Conservation (phyloP, 1,140 invertebrate genomes). For the Penaeus indicus region DNA sequence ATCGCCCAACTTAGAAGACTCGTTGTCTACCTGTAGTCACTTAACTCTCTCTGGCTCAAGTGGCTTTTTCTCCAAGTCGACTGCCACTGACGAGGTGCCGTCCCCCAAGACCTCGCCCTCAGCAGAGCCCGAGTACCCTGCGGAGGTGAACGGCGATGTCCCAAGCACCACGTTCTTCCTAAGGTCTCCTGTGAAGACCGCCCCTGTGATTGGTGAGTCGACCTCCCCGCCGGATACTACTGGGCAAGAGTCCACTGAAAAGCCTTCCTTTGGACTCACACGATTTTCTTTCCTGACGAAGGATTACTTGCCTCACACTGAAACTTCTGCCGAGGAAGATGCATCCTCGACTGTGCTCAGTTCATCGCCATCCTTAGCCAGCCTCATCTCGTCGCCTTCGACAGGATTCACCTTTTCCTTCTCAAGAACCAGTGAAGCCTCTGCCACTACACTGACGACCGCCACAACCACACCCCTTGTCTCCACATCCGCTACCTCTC, state of each 20-base stretch:
- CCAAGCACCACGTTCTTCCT: conserved; percentile 51
- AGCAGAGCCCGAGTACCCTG: conserved; percentile 50
- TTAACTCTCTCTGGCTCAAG: conserved; percentile 65
- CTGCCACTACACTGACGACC: conserved; percentile 57
- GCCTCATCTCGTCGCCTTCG: conserved; percentile 55
- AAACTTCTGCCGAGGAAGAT: conserved; percentile 37
- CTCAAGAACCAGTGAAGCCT: conserved; percentile 60
- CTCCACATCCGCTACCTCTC: conserved; percentile 44
- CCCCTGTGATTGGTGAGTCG: conserved; percentile 32
- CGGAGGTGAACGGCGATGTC: conserved; percentile 49
- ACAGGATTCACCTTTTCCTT: conserved; percentile 59
- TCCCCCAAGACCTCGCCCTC: conserved; percentile 66
- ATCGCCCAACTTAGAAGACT: conserved; percentile 65
- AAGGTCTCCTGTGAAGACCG: conserved; percentile 48
- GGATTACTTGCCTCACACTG: conserved; percentile 60
- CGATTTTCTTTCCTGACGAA: conserved; percentile 66
- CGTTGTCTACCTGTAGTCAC: conserved; percentile 64
- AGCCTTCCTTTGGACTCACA: conserved; percentile 54
- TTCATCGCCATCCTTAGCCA: conserved; percentile 39
- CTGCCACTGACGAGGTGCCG: conserved; percentile 61
- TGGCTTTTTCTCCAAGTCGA: conserved; percentile 66
- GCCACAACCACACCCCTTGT: conserved; percentile 58
- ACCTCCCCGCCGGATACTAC: conserved; percentile 4
- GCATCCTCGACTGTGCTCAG: conserved; percentile 13
- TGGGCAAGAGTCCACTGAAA: conserved; percentile 21